Evolutionary conservation across 2,888 invertebrate genomes (phyloP), one percentile per base, ranked within the genome.

Genomic region (Erebia palarica): DNA sequence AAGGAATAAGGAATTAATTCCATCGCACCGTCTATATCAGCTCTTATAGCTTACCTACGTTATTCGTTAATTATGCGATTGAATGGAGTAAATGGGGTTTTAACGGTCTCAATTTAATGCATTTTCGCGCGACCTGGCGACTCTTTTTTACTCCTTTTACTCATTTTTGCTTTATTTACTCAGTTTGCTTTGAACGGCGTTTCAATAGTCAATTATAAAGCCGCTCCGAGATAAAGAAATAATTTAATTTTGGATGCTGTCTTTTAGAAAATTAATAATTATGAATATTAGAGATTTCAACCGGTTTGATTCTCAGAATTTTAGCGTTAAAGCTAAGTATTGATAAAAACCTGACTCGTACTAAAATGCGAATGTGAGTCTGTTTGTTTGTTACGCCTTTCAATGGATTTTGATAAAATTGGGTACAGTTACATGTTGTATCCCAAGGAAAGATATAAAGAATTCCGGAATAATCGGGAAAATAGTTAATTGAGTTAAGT

Each of bases 21-120:
- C 44, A 44, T 44, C 44, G 44, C 44, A 11, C 11, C 44, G 47
- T 61, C 44, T 47, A 47, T 9, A 7, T 1, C 7, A 7, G 44
- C 61, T 47, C 16, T 61, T 47, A 47, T 5, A 47, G 61, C 13
- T 16, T 61, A 61, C 61, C 61, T 47, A 13, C 44, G 47, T 16
- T 65, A 65, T 51, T 61, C 57, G 63, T 72, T n/a, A 69, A 73
- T 51, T 82, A 80, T 81, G 73, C 69, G 47, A 65, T 66, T 59
- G 66, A 65, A 71, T 65, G 69, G 66, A 67, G 72, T 70, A 75
- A 36, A 73, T 69, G 65, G 73, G 67, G 44, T 69, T 71, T 68
- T 70, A 75, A 72, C 70, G 65, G 70, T 60, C 63, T 71, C 66
- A 65, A 59, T 61, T 71, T 57, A 72, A 47, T 73, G 61, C 71